Conservation (phyloP, 2,888 invertebrate species). For the Elysia crispata region DNA sequence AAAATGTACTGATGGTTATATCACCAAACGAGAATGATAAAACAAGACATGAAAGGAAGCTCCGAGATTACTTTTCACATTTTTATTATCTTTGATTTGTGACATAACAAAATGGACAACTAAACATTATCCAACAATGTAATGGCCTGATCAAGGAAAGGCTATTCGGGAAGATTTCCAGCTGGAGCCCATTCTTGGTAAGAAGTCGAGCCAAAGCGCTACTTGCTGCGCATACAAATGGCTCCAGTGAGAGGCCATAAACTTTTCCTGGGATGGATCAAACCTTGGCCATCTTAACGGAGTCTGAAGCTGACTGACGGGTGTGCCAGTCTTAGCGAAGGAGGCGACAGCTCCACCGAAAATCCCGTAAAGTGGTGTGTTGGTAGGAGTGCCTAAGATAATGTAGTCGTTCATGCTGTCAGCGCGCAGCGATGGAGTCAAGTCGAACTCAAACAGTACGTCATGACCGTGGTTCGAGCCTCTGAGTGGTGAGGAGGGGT, state of each 20-base stretch:
- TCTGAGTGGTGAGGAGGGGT: background rate
- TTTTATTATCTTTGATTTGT: no score
- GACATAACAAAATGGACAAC: no score
- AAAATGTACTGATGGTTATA: no score
- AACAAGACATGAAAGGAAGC: no score
- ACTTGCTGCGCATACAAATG: background rate
- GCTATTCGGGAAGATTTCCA: background rate
- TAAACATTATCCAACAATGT: no score
- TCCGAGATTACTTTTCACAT: no score
- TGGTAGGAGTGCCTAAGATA: background rate
- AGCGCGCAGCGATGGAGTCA: background rate
- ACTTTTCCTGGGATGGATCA: no score
- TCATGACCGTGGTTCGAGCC: conserved; percentile 1
- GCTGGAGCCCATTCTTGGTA: background rate
- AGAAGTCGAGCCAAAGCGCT: background rate
- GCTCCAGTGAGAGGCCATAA: no score
- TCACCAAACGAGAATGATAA: no score
- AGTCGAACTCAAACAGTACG: background rate
- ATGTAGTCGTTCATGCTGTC: background rate
- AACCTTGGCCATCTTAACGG: no score
- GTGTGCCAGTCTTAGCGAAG: background rate
- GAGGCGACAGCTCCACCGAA: background rate
- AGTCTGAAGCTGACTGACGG: no score
- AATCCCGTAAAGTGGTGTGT: background rate
- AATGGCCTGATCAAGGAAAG: background rate